These are phyloP conservation scores for Lepidocolaptes lacrymiger DNA, from an alignment of 2,797 vertebrate genomes.

Conservation along the genomic window DNA sequence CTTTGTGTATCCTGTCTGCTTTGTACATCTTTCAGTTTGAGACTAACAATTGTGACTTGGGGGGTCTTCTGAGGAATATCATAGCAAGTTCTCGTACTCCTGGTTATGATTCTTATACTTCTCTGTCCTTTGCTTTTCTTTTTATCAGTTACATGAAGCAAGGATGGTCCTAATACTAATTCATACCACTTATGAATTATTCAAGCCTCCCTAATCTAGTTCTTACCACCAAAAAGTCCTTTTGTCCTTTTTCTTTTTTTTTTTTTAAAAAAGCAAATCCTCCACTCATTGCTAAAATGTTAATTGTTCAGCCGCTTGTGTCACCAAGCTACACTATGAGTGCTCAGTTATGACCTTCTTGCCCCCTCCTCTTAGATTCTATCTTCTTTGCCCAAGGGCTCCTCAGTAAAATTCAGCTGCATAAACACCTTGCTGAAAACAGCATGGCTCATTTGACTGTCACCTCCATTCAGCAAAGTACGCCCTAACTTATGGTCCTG, in stretches of 20 bases:
- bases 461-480: background rate
- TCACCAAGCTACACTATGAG: background rate
- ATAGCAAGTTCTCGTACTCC: background rate
- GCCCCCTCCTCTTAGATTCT: background rate
- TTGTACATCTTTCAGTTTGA: background rate
- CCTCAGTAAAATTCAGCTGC: background rate
- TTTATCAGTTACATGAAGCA: background rate
- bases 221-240: background rate
- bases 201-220: background rate
- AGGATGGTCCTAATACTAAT: background rate
- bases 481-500: background rate
- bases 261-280: background rate
- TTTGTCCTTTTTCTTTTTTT: background rate
- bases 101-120: background rate
- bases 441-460: background rate
- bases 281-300: background rate
- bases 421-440: background rate
- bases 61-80: background rate
- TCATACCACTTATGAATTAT: background rate
- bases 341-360: background rate
- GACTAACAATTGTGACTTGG: background rate
- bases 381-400: background rate
- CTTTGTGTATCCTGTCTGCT: background rate
- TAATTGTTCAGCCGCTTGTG: background rate
- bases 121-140: background rate